Conservation (phyloP, 2,888 invertebrate species). For the Emmelina monodactyla region DNA sequence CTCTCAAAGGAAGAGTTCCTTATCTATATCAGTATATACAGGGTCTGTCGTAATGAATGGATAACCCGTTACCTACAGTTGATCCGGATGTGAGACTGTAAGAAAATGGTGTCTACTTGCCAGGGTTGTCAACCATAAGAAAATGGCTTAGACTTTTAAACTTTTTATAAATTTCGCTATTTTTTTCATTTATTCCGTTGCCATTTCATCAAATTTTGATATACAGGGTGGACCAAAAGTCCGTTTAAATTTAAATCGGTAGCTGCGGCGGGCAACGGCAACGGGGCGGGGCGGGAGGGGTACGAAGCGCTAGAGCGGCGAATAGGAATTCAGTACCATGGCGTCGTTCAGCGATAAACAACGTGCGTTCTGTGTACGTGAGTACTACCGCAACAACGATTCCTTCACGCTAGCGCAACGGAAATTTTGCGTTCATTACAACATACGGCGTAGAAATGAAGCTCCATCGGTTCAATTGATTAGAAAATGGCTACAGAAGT, state of each 20-base stretch:
- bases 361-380: constrained; percentile 4
- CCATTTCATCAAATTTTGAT: no score
- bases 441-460: constrained; percentile 2
- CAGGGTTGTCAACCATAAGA: no score
- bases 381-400: background rate
- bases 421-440: constrained; percentile 5
- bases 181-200: no score
- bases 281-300: background rate
- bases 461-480: constrained; percentile 6
- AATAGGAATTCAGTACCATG: constrained; percentile 6
- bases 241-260: constrained; percentile 2
- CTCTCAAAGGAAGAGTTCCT: no score
- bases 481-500: constrained; percentile 13
- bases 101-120: no score
- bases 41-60: no score
- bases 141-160: no score
- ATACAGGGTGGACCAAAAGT: constrained; percentile 5
- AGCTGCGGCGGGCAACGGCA: background rate
- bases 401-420: constrained; percentile 1
- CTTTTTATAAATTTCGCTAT: no score
- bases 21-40: no score
- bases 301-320: background rate
- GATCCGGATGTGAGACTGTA: no score
- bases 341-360: constrained; percentile 5
- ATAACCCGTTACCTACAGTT: no score